Evolutionary conservation across 2,113 vertebrate genomes (phyloP).

Genomic region (Phrynocephalus versicolor): DNA sequence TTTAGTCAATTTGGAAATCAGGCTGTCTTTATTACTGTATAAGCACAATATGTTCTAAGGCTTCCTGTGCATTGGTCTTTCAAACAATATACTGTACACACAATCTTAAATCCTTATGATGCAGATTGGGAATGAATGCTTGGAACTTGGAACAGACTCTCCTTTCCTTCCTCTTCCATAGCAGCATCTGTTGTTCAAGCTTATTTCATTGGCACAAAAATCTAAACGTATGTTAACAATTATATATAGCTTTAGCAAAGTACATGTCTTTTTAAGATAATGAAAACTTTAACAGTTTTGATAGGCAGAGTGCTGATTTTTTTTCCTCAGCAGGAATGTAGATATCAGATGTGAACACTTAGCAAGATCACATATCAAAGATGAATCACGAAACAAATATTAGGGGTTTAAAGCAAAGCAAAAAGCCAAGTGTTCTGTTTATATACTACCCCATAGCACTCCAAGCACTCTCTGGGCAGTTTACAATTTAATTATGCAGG

Average conservation of each 20-base stretch:
- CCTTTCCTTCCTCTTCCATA: conserved; percentile 30
- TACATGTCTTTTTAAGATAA: conserved; percentile 36
- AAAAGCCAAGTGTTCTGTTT: too few species aligned
- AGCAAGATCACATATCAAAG: conserved; percentile 18
- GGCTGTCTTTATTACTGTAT: not conserved
- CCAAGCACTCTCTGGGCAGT: too few species aligned
- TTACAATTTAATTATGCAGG: too few species aligned
- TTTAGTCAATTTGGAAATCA: conserved; percentile 31
- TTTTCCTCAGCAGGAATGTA: conserved; percentile 30
- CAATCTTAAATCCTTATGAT: conserved; percentile 30
- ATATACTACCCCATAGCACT: too few species aligned
- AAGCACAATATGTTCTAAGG: conserved; percentile 8
- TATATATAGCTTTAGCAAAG: conserved; percentile 57
- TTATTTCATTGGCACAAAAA: conserved; percentile 55
- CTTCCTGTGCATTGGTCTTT: conserved; percentile 23
- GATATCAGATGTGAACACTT: conserved; percentile 52
- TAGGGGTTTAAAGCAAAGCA: conserved; percentile 24
- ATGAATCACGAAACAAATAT: conserved; percentile 51
- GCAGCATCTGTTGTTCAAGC: conserved; percentile 22
- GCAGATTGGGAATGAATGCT: conserved; percentile 29
- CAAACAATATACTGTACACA: not conserved
- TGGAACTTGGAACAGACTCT: conserved; percentile 5
- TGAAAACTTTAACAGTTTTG: conserved; percentile 41
- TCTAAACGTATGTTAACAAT: conserved; percentile 57
- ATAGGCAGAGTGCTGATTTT: conserved; percentile 32